Evolutionary conservation across 2,797 vertebrate species (phyloP), one percentile per base, ranked within the genome.

Genomic region (Sebastes ruberrimus): DNA sequence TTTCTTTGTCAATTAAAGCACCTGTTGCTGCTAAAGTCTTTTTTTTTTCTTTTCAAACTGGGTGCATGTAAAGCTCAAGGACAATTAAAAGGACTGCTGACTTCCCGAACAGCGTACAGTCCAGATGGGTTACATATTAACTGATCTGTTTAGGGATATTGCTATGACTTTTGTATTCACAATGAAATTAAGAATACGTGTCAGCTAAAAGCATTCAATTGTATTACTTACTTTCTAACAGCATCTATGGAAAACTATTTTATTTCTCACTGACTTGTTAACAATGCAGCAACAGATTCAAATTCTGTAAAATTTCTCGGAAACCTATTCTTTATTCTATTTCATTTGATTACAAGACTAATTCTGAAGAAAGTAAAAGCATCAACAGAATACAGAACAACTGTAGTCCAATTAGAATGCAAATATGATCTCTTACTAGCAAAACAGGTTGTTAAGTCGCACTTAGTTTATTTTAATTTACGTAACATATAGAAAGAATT

Each of bases 41-140:
- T 1, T 6, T 2, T 3, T 18, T 63, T 55, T 73, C 25, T 4
- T 60, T 65, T 74, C 2, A 66, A 69, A 56, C 2, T 64, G 32
- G 23, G 35, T 16, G n/a, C 7, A 14, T 46, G 22, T 7, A 27
- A n/a, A 68, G 9, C 7, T 77, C 22, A 72, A 76, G 53, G 23
- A 66, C 76, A 27, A 11, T n/a, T 46, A 16, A 61, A 55, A n/a
- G 20, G 27, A 63, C 60, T 20, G 27, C 18, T 35, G 68, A 67
- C 60, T 28, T 71, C 28, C 28, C 18, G 16, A 27, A 62, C 6
- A n/a, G 14, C n/a, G 32, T 42, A 62, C 25, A 46, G 53, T 49
- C 60, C 28, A 71, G 13, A 69, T 64, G 11, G 46, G 53, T 91
- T 70, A 88, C 74, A 75, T 71, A 87, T 84, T 86, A 86, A 88